Percentiles rank a stretch among this genome's conserved stretches.
Conservation (phyloP, 2,797 vertebrate species). For the Prunella strophiata region DNA sequence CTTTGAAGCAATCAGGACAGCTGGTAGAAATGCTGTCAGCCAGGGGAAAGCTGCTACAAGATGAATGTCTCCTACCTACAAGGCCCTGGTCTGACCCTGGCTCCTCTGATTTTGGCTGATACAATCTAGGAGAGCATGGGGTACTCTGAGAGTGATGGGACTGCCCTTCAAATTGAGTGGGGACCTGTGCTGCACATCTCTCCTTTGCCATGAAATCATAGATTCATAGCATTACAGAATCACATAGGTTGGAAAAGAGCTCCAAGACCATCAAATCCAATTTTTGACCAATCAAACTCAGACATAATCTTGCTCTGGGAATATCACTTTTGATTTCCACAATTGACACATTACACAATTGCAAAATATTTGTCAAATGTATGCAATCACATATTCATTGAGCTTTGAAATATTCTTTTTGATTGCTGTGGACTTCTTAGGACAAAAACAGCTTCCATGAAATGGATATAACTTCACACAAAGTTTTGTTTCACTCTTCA, state of each 20-base stretch:
- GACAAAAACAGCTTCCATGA: neutral
- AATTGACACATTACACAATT: neutral
- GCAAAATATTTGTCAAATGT: neutral
- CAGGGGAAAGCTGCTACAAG: neutral
- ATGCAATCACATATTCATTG: neutral
- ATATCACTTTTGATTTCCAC: neutral
- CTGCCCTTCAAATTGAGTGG: neutral
- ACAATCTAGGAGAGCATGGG: rapidly evolving
- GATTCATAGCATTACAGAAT: neutral
- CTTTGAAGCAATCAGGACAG: neutral
- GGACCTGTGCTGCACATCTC: neutral
- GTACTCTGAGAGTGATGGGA: neutral
- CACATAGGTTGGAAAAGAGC: neutral
- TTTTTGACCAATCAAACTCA: neutral
- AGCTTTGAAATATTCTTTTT: neutral
- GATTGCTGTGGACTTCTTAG: neutral
- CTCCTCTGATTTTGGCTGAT: neutral
- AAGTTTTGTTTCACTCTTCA: neutral
- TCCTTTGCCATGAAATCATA: neutral
- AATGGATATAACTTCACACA: neutral
- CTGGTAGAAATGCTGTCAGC: neutral
- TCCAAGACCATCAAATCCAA: neutral
- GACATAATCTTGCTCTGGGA: neutral
- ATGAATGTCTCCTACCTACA: neutral
- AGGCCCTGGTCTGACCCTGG: neutral